Base-by-base conservation (phyloP, 2,797 vertebrate species). In the Pseudomugil tenellus region DNA sequence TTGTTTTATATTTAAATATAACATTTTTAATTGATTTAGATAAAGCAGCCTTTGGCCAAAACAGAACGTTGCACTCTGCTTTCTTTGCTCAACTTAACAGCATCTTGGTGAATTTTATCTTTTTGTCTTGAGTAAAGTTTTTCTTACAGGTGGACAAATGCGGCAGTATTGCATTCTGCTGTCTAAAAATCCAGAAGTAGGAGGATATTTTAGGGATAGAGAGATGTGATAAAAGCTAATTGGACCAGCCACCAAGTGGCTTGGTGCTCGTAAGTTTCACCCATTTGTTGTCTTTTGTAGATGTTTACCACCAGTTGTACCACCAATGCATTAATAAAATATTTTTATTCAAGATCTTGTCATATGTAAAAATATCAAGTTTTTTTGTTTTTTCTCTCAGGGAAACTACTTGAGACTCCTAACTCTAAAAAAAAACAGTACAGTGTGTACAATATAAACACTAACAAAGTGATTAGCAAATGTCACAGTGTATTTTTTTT, bases 11-110 rank as follows among this genome's bases (percentile, higher is more conserved):
- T 83, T 75, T 57, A 65, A 76, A 70, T 55, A 46, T 78, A 67
- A 67, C 78, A 69, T 76, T 79, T 76, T 87, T 79, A 87, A 84
- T 87, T 79, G 80, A 85, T 84, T 80, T 71, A 75, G 74, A 83
- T 84, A 55, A 81, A 85, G 67, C 60, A 13, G 69, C 88, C 74
- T 66, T n/a, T 10, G 69, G 85, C 79, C 72, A 76, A 77, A 88
- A 87, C 72, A 84, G 16, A 60, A 52, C 41, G 73, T 72, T 35
- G 49, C 71, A 55, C 29, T 72, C 19, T 34, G 10, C 32, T 67
- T 76, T 74, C 23, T 68, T 58, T 46, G 71, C 31, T 48, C 49
- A 49, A 43, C 58, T 55, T 66, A 67, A 29, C 67, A 43, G 32
- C 74, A 13, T 68, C 63, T 67, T 32, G 69, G 61, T 76, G 64